Percentiles rank a stretch among this genome's conserved stretches.
phyloP scores from a whole-genome alignment of 2,888 invertebrate genomes.

The Macrophya annulata region DNA sequence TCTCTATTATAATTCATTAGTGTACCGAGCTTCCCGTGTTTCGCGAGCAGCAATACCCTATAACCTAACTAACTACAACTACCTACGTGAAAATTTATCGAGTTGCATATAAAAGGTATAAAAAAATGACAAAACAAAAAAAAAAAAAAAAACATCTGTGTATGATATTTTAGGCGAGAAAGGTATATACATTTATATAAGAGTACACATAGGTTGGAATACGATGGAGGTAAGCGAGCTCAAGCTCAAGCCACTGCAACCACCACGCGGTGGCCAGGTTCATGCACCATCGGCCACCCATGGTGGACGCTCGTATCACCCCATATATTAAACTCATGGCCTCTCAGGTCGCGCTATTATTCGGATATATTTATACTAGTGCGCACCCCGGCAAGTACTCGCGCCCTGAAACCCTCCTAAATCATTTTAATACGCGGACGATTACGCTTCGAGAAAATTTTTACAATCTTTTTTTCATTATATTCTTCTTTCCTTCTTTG shows the following conservation, averaged over 20 bases:
- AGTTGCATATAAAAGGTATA: conserved; percentile 63
- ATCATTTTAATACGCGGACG: conserved; percentile 75
- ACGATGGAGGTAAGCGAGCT: not conserved
- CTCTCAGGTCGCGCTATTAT: conserved; percentile 72
- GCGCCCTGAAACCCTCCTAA: conserved; percentile 67
- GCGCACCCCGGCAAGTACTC: conserved; percentile 60
- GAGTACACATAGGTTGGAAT: not conserved
- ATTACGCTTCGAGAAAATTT: conserved; percentile 61
- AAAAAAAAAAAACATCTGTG: conserved; percentile 61
- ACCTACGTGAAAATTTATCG: conserved; percentile 72
- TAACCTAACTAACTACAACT: not conserved
- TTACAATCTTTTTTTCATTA: not conserved
- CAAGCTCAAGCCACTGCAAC: not conserved
- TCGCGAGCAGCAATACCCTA: conserved; percentile 70
- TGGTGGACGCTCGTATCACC: conserved; percentile 72
- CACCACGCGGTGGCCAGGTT: conserved; percentile 5
- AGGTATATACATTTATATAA: not conserved
- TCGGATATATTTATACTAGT: conserved; percentile 74
- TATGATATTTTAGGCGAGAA: conserved; percentile 75
- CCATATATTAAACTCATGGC: conserved; percentile 71
- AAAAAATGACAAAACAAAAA: no score
- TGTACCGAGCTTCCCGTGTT: conserved; percentile 67
- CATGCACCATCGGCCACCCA: conserved; percentile 68
- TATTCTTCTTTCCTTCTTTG: not conserved
- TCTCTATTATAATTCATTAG: conserved; percentile 71